Evolutionary conservation across 2,113 vertebrate genomes (phyloP).

Genomic region (Hemiscyllium ocellatum): DNA sequence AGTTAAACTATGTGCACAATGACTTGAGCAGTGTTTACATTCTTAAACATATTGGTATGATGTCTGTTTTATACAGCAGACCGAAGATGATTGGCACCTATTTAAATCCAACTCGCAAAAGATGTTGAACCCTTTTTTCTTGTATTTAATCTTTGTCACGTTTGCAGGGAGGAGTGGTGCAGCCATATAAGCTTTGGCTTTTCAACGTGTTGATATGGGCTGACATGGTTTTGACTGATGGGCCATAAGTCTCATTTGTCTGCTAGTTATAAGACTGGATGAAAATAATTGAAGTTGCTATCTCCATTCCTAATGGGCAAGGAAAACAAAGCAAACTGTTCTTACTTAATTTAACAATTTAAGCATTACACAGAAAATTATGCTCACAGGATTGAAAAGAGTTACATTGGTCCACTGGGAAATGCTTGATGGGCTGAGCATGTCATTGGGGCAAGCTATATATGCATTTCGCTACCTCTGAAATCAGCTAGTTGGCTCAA

Average conservation of each 20-base stretch:
- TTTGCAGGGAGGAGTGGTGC: background rate
- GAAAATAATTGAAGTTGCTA: background rate
- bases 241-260: background rate
- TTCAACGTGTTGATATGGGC: background rate
- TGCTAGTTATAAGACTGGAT: background rate
- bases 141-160: background rate
- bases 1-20: background rate
- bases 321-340: background rate
- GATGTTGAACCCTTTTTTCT: background rate
- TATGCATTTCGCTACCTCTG: background rate
- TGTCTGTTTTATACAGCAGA: background rate
- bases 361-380: background rate
- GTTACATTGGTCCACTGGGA: background rate
- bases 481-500: background rate
- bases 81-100: background rate
- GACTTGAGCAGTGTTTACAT: background rate
- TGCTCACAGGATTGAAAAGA: background rate
- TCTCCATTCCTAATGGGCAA: background rate
- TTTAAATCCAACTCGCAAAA: constrained; percentile 1
- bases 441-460: background rate
- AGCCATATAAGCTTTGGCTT: background rate
- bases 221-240: background rate
- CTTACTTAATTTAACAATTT: background rate
- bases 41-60: background rate
- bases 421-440: too few relatives aligned